Base-by-base conservation (phyloP, 2,797 vertebrate species). In the Hippocampus kuda region DNA sequence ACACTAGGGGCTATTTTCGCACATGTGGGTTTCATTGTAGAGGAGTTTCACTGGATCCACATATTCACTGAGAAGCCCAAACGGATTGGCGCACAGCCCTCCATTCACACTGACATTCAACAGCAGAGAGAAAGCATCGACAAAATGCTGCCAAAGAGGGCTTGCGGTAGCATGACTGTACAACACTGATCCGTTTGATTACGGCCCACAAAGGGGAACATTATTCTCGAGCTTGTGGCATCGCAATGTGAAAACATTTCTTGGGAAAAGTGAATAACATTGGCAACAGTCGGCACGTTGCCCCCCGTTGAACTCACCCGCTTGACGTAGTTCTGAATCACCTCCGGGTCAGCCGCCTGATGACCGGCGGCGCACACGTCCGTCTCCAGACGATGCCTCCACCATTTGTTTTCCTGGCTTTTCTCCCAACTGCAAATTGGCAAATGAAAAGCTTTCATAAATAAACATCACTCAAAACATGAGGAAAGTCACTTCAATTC, bases 241-340 rank as follows among this genome's bases (percentile, higher is more conserved):
- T 30, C 54, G 13, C 24, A 4, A 24, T 27, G 54, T 9, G 56
- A 34, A 60, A 60, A 34, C 27, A 24, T 24, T 54, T 54, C 27
- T 34, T 9, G 30, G 59, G 59, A 34, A 38, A 61, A 61, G 56
- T 5, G 12, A 59, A 59, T 59, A 16, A 59, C 30, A 30, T 15
- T 38, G 26, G 13, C 12, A 6, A 26, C 56, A 59, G 26, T 27
- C 13, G 13, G 56, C 56, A 27, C 27, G 56, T 59, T 38, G 7
- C 8, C 1, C 59, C 27, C 30, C 12, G 6, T 49, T 30, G 3
- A 41, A 79, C 93, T 92, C 80, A 96, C 96, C 91, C 92, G 94
- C 82, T 98, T 96, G 77, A 96, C 86, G 68, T 96, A 94, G 83
- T 91, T 94, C 69, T 94, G 92, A 76, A 97, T 89, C 68, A 92